Evolutionary conservation across 2,888 invertebrate genomes (phyloP).

Genomic region (Orthonevra nobilis): DNA sequence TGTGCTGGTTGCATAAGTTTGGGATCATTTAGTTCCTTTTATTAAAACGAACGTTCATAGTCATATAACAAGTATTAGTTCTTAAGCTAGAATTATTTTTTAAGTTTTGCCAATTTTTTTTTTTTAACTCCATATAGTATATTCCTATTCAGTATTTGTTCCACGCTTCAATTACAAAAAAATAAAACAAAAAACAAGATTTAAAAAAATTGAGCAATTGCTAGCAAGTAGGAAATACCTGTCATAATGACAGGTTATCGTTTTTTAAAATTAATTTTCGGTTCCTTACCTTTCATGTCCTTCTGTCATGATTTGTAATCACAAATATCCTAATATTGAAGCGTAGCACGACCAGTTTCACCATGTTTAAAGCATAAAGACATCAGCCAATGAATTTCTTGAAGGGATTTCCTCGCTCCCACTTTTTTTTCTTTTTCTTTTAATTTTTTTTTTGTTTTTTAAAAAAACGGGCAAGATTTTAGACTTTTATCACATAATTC

Average conservation of each 20-base stretch:
- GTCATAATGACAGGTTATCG: not conserved
- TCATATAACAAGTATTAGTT: no score
- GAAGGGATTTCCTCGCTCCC: constrained; percentile 46
- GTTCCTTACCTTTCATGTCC: constrained; percentile 92
- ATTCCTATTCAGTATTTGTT: no score
- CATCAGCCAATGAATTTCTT: constrained; percentile 79
- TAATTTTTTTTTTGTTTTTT: not conserved
- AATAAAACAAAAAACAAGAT: no score
- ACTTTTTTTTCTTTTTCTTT: constrained; percentile 2
- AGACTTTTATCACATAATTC: constrained; percentile 4
- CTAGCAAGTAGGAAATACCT: not conserved
- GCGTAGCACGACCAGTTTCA: constrained; percentile 89
- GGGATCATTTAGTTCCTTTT: no score
- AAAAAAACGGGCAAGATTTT: constrained; percentile 15
- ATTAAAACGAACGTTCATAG: no score
- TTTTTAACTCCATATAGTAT: no score
- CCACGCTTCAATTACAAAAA: no score
- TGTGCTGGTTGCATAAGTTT: no score
- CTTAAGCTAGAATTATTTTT: no score
- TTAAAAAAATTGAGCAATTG: no score
- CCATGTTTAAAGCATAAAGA: constrained; percentile 91
- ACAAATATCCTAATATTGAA: constrained; percentile 91
- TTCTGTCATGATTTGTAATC: constrained; percentile 94
- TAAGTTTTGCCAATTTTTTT: no score
- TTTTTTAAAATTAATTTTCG: not conserved